A percentile compares a stretch with the other conserved stretches of the same genome.
Evolutionary conservation across 2,797 vertebrate species (phyloP).

Genomic region (Alca torda): DNA sequence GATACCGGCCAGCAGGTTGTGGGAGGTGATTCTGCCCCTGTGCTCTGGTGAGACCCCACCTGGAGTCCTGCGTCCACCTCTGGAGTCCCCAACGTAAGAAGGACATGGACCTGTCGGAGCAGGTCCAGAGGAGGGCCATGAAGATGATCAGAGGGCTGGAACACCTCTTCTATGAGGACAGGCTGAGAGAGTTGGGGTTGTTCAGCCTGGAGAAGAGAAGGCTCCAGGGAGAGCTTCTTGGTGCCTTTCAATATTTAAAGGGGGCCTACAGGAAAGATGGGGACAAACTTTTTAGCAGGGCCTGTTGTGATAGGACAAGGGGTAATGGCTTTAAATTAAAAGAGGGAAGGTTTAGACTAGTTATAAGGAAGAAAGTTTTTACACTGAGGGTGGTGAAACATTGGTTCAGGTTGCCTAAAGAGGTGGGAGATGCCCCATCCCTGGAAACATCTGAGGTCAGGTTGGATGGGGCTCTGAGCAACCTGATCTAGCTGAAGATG

Average conservation of each 20-base stretch:
- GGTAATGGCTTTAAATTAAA: neutral
- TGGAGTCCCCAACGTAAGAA: neutral
- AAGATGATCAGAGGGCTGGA: neutral
- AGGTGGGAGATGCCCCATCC: neutral
- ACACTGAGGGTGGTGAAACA: neutral
- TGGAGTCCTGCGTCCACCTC: neutral
- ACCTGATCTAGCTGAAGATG: neutral
- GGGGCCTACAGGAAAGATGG: neutral
- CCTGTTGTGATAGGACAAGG: neutral
- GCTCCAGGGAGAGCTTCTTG: neutral
- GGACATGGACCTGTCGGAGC: no score
- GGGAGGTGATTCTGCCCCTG: neutral
- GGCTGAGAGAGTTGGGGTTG: neutral
- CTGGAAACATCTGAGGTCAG: neutral
- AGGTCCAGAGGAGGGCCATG: neutral
- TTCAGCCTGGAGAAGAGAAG: neutral
- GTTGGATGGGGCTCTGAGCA: neutral
- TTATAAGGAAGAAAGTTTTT: neutral
- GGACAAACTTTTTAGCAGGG: neutral
- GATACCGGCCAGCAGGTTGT: neutral
- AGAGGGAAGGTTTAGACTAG: neutral
- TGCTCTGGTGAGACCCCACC: neutral
- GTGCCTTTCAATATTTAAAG: neutral
- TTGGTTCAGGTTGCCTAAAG: neutral
- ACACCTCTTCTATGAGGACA: neutral